Evolutionary conservation across 2,888 invertebrate genomes (phyloP).

Genomic region (Erebia ligea): DNA sequence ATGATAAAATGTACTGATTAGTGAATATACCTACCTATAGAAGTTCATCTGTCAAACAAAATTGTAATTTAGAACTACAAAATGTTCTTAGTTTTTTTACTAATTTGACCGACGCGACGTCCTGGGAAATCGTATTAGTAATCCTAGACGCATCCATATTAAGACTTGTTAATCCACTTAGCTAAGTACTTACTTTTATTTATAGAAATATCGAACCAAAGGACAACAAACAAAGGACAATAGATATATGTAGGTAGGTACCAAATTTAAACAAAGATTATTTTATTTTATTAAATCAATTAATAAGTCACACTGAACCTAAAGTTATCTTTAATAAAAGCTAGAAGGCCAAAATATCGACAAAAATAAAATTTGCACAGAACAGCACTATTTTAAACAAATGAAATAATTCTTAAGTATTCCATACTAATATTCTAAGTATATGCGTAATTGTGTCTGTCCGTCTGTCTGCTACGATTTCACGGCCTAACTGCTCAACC

Average conservation of each 20-base stretch:
- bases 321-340: too few relatives aligned
- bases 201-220: slow-evolving; percentile 1
- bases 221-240: too few relatives aligned
- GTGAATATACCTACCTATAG: background rate
- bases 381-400: background rate
- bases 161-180: slow-evolving; percentile 5
- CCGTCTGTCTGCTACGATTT: too few relatives aligned
- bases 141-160: slow-evolving; percentile 7
- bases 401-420: background rate
- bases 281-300: too few relatives aligned
- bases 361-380: background rate
- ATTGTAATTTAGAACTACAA: background rate
- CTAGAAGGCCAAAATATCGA: background rate
- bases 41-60: background rate
- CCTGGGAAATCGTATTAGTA: slow-evolving; percentile 1
- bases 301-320: too few relatives aligned
- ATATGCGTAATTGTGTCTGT: too few relatives aligned
- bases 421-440: too few relatives aligned
- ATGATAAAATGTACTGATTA: background rate
- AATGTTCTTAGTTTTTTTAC: background rate
- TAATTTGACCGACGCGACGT: background rate
- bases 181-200: background rate
- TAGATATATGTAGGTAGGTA: background rate
- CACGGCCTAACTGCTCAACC: too few relatives aligned
- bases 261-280: background rate